phyloP scores from a whole-genome alignment of 2,797 vertebrate genomes.

The Rhynchonycteris naso region DNA sequence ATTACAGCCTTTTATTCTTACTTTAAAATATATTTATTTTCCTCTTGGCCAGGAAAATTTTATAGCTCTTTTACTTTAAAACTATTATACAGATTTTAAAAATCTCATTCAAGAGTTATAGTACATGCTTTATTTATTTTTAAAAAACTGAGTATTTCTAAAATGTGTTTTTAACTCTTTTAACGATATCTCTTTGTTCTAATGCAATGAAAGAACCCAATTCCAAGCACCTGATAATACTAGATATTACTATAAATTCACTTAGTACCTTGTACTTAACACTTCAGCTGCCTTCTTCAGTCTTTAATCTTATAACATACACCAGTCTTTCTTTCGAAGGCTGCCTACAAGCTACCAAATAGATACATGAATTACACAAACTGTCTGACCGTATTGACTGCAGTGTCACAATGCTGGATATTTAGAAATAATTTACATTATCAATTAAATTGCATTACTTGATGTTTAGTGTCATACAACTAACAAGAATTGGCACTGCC shows the following conservation, averaged over 20 bases:
- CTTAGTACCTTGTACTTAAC: background rate
- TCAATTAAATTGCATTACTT: background rate
- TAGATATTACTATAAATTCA: background rate
- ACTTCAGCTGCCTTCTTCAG: background rate
- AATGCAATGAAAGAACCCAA: background rate
- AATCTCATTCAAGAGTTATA: background rate
- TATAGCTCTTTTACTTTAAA: background rate
- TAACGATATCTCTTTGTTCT: background rate
- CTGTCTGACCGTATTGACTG: background rate
- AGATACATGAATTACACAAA: background rate
- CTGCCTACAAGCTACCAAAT: background rate
- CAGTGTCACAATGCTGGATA: background rate
- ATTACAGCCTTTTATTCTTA: background rate
- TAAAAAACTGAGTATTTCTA: background rate
- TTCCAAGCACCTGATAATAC: background rate
- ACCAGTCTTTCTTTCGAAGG: background rate
- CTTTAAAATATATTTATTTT: conserved; percentile 24
- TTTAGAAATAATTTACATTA: background rate
- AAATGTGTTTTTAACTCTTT: conserved; percentile 14
- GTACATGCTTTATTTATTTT: background rate
- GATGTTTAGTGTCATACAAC: background rate
- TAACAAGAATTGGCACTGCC: background rate
- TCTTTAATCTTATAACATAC: background rate
- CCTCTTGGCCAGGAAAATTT: background rate
- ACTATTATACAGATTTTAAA: background rate